These are phyloP conservation scores for Stigmatopora argus DNA, from an alignment of 2,113 vertebrate species.

Conservation along the genomic window DNA sequence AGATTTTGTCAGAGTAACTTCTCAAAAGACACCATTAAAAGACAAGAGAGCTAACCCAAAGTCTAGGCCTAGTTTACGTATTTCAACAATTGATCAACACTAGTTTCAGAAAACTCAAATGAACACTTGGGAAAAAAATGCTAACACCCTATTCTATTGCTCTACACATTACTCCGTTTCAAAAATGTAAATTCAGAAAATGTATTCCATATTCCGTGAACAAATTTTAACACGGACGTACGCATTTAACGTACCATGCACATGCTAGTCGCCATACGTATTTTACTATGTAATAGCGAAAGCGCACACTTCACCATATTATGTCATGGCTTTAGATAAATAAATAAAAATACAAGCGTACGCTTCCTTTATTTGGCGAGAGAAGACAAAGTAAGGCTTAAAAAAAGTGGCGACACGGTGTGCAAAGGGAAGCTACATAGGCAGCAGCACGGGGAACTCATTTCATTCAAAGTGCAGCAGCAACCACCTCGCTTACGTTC, in stretches of 20 bases:
- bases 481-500: background rate
- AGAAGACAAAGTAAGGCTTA: background rate
- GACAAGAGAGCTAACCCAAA: background rate
- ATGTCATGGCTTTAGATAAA: slow-evolving; percentile 9
- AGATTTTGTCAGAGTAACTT: background rate
- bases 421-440: slow-evolving; percentile 18
- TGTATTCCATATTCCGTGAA: background rate
- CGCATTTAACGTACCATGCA: background rate
- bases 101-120: background rate
- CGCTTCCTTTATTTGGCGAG: background rate
- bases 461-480: slow-evolving; percentile 19
- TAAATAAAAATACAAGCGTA: too few relatives aligned
- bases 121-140: background rate
- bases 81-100: background rate
- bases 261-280: slow-evolving; percentile 8
- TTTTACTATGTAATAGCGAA: background rate
- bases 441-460: slow-evolving; percentile 43
- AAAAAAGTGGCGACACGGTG: background rate
- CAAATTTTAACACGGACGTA: background rate
- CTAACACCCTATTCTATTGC: background rate
- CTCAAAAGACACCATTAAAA: background rate
- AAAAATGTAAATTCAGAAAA: background rate
- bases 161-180: background rate
- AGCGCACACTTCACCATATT: background rate
- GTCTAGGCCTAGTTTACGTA: background rate